These are phyloP conservation scores for Craseonycteris thonglongyai DNA, from an alignment of 2,113 vertebrate species.

Conservation along the genomic window DNA sequence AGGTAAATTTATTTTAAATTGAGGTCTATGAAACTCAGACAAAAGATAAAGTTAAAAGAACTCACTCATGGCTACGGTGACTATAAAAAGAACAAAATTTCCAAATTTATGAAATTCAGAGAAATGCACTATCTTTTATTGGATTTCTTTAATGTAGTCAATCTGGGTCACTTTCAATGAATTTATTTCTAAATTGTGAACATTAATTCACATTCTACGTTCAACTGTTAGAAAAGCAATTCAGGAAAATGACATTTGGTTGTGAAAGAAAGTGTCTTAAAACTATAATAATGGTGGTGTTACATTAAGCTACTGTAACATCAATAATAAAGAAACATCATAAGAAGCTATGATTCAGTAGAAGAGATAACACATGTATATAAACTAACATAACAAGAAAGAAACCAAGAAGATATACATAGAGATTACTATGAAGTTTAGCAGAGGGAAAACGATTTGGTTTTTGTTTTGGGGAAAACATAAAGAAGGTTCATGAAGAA, in stretches of 20 bases:
- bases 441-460: neutral
- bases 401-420: neutral
- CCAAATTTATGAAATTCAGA: constrained; percentile 2
- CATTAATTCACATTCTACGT: neutral
- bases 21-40: neutral
- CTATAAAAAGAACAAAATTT: constrained; percentile 4
- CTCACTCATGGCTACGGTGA: neutral
- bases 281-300: neutral
- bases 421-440: neutral
- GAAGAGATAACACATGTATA: neutral
- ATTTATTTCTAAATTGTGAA: neutral
- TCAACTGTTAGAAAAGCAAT: neutral
- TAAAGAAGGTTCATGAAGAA: neutral
- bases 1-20: constrained; percentile 10
- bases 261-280: neutral
- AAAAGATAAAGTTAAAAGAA: constrained; percentile 18
- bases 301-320: neutral
- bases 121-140: neutral
- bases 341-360: neutral
- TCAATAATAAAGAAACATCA: neutral
- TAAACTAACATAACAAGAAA: neutral
- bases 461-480: neutral
- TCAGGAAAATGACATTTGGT: neutral
- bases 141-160: neutral
- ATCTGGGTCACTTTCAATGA: neutral